phyloP scores from a whole-genome alignment of 2,888 invertebrate species.

The Phlogophora meticulosa region DNA sequence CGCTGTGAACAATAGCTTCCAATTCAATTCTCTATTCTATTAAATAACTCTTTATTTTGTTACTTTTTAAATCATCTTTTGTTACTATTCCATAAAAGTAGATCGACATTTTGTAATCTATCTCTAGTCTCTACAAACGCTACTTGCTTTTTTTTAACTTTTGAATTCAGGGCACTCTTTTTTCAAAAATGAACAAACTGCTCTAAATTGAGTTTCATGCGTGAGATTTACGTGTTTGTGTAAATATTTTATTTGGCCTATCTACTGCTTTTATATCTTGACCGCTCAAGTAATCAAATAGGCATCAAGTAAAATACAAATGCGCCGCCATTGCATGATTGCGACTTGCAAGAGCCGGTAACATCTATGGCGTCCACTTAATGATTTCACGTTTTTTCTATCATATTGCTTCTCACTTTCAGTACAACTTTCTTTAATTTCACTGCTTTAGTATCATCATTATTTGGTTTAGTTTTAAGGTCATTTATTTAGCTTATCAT shows the following conservation, averaged over 20 bases:
- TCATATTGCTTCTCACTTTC: conserved; percentile 70
- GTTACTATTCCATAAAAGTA: conserved; percentile 43
- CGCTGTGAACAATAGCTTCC: conserved; percentile 75
- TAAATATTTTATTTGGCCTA: conserved; percentile 21
- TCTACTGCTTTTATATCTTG: conserved; percentile 16
- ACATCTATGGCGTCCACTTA: conserved; percentile 63
- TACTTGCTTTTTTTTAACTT: conserved; percentile 7
- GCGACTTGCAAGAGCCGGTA: conserved; percentile 61
- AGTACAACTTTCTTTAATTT: conserved; percentile 71
- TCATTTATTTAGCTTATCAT: conserved; percentile 17
- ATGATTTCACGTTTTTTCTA: conserved; percentile 69
- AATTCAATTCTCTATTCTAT: conserved; percentile 71
- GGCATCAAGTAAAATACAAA: conserved; percentile 66
- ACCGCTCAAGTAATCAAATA: conserved; percentile 64
- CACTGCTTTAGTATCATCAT: conserved; percentile 48
- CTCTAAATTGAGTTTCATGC: conserved; percentile 14
- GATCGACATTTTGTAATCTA: conserved; percentile 43
- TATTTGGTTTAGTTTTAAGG: conserved; percentile 34
- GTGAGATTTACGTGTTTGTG: conserved; percentile 16
- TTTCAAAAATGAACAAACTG: conserved; percentile 35
- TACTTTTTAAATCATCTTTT: conserved; percentile 52
- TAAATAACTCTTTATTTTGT: conserved; percentile 68
- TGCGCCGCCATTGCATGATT: conserved; percentile 45
- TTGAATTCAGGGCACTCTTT: conserved; percentile 31
- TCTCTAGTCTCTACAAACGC: conserved; percentile 16